These are phyloP conservation scores for Calycopis cecrops DNA, from an alignment of 1,140 invertebrate genomes.

Conservation along the genomic window DNA sequence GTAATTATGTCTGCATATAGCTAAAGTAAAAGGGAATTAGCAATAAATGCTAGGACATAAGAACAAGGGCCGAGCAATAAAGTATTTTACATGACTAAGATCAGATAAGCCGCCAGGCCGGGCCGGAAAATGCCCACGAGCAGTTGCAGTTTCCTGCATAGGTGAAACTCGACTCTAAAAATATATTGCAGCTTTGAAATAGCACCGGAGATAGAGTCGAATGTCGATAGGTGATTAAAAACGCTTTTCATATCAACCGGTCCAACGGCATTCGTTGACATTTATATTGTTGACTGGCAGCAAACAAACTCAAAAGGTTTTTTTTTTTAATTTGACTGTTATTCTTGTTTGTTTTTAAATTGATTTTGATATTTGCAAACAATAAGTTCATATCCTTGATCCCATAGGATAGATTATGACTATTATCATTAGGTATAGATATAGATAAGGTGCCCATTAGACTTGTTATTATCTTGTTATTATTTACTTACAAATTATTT, in stretches of 20 bases:
- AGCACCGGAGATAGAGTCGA: conserved; percentile 37
- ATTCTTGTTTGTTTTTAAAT: too few relatives aligned
- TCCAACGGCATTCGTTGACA: conserved; percentile 54
- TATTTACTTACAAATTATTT: too few relatives aligned
- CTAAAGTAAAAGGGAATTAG: too few relatives aligned
- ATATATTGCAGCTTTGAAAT: conserved; percentile 36
- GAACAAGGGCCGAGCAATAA: background rate
- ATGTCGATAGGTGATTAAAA: conserved; percentile 46
- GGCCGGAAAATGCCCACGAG: conserved; percentile 11
- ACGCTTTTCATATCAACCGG: conserved; percentile 49
- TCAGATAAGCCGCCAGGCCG: background rate
- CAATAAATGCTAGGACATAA: too few relatives aligned
- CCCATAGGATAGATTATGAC: too few relatives aligned
- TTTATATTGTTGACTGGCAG: conserved; percentile 24
- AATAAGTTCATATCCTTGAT: too few relatives aligned
- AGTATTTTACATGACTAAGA: conserved; percentile 7
- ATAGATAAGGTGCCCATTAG: too few relatives aligned
- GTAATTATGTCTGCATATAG: too few relatives aligned
- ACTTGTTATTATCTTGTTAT: too few relatives aligned
- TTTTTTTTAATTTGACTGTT: background rate
- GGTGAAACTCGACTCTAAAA: conserved; percentile 17
- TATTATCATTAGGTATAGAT: too few relatives aligned
- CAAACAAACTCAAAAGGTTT: conserved; percentile 7
- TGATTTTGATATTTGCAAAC: too few relatives aligned
- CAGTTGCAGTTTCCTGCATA: conserved; percentile 17